Evolutionary conservation across 2,888 invertebrate species (phyloP).

Genomic region (Zelleria hepariella): DNA sequence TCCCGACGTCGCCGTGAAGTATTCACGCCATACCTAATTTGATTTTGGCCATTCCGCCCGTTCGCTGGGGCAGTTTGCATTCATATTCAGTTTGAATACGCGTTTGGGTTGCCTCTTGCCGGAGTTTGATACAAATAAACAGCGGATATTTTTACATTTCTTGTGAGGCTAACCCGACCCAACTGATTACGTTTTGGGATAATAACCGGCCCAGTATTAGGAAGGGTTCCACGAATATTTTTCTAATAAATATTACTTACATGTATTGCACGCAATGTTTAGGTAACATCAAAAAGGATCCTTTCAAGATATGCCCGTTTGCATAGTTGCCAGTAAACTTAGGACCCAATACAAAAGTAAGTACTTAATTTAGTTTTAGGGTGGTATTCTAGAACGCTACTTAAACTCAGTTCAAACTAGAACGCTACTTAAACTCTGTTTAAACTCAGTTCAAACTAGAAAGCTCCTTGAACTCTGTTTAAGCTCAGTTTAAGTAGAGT

Average conservation of each 20-base stretch:
- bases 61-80: slow-evolving; percentile 69
- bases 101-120: slow-evolving; percentile 65
- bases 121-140: slow-evolving; percentile 70
- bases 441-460: too few relatives aligned
- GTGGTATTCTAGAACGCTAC: too few relatives aligned
- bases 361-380: too few relatives aligned
- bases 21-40: slow-evolving; percentile 72
- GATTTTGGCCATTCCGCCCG: slow-evolving; percentile 69
- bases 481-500: too few relatives aligned
- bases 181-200: slow-evolving; percentile 65
- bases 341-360: too few relatives aligned
- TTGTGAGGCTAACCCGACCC: slow-evolving; percentile 62
- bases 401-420: too few relatives aligned
- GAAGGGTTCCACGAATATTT: slow-evolving; percentile 7
- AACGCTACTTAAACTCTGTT: too few relatives aligned
- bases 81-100: slow-evolving; percentile 71
- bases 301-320: slow-evolving; percentile 11
- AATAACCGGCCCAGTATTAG: slow-evolving; percentile 41
- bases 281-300: slow-evolving; percentile 15
- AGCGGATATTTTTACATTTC: slow-evolving; percentile 70
- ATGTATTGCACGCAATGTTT: slow-evolving; percentile 12
- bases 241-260: slow-evolving; percentile 9
- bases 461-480: too few relatives aligned
- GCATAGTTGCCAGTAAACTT: too few relatives aligned
- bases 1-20: slow-evolving; percentile 69